Percentiles rank a stretch among this genome's conserved stretches.
phyloP scores from a whole-genome alignment of 2,797 vertebrate genomes.

The Nannoperca australis region DNA sequence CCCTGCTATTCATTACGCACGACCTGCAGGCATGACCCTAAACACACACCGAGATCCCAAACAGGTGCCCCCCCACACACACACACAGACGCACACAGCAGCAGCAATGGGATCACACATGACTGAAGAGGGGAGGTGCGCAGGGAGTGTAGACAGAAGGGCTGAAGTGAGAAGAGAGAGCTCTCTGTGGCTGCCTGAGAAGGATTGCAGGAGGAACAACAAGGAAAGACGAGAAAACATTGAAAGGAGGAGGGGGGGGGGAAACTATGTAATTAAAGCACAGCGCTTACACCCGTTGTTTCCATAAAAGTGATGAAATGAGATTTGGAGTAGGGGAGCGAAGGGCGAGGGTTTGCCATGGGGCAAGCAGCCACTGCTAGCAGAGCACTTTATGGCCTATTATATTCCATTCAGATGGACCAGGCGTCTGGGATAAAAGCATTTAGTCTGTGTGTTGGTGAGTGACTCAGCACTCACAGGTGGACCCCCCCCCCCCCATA shows the following conservation, averaged over 20 bases:
- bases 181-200: slow-evolving; percentile 46
- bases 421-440: slow-evolving; percentile 81
- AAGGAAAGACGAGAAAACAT: slow-evolving; percentile 44
- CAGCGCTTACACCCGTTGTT: slow-evolving; percentile 55
- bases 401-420: slow-evolving; percentile 83
- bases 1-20: slow-evolving; percentile 78
- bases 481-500: slow-evolving; percentile 66
- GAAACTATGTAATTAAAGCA: slow-evolving; percentile 61
- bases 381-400: slow-evolving; percentile 81
- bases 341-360: slow-evolving; percentile 72
- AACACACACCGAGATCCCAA: slow-evolving; percentile 73
- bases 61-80: slow-evolving; percentile 71
- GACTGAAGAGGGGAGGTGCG: slow-evolving; percentile 16
- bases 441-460: slow-evolving; percentile 76
- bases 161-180: slow-evolving; percentile 44
- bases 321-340: slow-evolving; percentile 70
- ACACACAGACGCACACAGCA: slow-evolving; percentile 31
- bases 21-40: slow-evolving; percentile 79
- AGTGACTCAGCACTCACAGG: slow-evolving; percentile 83
- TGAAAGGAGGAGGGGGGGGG: slow-evolving; percentile 14
- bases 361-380: slow-evolving; percentile 76
- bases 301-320: slow-evolving; percentile 72
- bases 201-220: slow-evolving; percentile 31
- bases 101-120: slow-evolving; percentile 62
- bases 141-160: slow-evolving; percentile 37